Evolutionary conservation across 2,888 invertebrate species (phyloP).

Genomic region (Halocaridina rubra): DNA sequence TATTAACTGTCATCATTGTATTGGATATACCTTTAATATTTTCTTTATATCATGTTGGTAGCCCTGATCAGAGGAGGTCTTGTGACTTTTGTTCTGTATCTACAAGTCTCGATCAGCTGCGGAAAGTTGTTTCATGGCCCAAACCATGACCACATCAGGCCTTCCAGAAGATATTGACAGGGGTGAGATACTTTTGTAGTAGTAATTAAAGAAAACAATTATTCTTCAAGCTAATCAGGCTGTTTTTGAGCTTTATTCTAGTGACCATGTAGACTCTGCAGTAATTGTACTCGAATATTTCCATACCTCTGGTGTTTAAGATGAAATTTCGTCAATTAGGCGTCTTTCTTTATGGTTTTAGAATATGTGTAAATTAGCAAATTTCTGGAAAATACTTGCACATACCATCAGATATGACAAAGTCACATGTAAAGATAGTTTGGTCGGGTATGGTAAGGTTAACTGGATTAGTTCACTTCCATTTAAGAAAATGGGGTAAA

Average conservation of each 20-base stretch:
- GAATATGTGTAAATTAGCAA: too few relatives aligned
- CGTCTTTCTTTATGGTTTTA: too few relatives aligned
- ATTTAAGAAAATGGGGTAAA: too few relatives aligned
- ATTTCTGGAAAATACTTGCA: too few relatives aligned
- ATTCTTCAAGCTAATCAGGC: too few relatives aligned
- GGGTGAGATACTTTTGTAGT: conserved; percentile 5
- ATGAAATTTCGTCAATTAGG: not conserved
- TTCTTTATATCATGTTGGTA: not conserved
- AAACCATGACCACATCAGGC: not conserved
- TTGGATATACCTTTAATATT: not conserved
- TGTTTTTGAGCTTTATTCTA: not conserved
- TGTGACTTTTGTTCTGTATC: not conserved
- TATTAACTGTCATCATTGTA: not conserved
- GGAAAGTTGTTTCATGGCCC: not conserved
- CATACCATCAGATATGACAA: too few relatives aligned
- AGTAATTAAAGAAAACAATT: not conserved
- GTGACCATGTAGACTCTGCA: not conserved
- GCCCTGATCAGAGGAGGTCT: not conserved
- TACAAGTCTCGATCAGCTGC: not conserved
- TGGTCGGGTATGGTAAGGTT: too few relatives aligned
- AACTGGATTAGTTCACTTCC: too few relatives aligned
- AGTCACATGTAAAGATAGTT: too few relatives aligned
- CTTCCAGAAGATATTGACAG: conserved; percentile 52
- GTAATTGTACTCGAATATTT: not conserved
- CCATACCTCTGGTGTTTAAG: not conserved